Percentiles rank a stretch among this genome's conserved stretches.
phyloP scores from a whole-genome alignment of 2,888 invertebrate species.

The Boloria euphrosyne region DNA sequence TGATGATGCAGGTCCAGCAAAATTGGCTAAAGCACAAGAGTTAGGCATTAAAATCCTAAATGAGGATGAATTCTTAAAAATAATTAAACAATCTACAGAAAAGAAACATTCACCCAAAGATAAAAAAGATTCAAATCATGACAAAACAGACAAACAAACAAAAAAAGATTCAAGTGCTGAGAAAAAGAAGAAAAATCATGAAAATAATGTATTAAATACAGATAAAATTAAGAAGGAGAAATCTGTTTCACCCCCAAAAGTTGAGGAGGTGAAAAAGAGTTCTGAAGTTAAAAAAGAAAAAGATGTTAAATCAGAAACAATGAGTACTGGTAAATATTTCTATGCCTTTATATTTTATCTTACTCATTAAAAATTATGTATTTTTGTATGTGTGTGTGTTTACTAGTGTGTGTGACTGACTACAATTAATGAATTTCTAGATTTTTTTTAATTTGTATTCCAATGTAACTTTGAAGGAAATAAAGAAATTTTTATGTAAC shows the following conservation, averaged over 20 bases:
- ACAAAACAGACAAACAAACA: constrained; percentile 39
- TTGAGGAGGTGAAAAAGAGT: background rate
- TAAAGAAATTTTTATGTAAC: too few species aligned
- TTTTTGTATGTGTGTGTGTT: background rate
- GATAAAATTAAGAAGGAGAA: constrained; percentile 33
- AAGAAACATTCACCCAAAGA: constrained; percentile 41
- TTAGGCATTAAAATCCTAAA: constrained; percentile 87
- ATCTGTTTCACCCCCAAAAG: constrained; percentile 27
- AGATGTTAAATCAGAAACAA: background rate
- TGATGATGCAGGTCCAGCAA: constrained; percentile 92
- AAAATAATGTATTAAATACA: constrained; percentile 18
- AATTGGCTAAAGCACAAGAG: constrained; percentile 88
- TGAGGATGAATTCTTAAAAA: constrained; percentile 91
- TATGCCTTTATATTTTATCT: background rate
- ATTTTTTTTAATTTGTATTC: too few species aligned
- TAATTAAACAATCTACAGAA: constrained; percentile 84
- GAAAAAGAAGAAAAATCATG: constrained; percentile 19
- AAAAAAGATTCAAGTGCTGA: constrained; percentile 38
- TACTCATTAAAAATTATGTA: background rate
- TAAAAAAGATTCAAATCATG: constrained; percentile 44
- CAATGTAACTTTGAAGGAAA: too few species aligned
- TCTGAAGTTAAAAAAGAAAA: constrained; percentile 25
- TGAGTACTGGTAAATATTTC: constrained; percentile 13
- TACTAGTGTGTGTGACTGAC: too few species aligned
- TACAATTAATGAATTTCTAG: too few species aligned